Percentiles rank a stretch among this genome's conserved stretches.
phyloP scores from a whole-genome alignment of 2,113 vertebrate species.

The Tachysurus vachellii region DNA sequence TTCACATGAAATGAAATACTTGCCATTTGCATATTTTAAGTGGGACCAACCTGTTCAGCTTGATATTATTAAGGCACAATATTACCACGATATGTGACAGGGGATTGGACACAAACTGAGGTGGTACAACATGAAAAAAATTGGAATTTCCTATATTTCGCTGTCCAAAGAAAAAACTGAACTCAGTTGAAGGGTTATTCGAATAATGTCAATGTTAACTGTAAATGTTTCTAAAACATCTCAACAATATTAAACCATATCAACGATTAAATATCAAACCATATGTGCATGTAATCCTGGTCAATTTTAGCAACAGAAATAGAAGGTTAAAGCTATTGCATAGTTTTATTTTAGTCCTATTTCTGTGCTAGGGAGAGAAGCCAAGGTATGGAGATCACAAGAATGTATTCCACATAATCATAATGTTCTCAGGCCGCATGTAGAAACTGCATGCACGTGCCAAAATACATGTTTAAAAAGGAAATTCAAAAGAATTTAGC shows the following conservation, averaged over 20 bases:
- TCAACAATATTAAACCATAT: background rate
- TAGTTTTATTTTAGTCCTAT: slow-evolving; percentile 13
- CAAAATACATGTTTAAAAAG: slow-evolving; percentile 37
- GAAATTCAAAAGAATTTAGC: slow-evolving; percentile 34
- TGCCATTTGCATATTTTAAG: no score
- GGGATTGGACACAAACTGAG: background rate
- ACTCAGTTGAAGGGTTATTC: background rate
- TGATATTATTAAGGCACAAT: background rate
- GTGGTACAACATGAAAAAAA: slow-evolving; percentile 1
- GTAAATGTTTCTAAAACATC: background rate
- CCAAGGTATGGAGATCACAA: slow-evolving; percentile 29
- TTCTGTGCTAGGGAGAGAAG: slow-evolving; percentile 15
- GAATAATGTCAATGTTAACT: background rate
- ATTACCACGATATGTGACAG: background rate
- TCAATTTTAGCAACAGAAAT: background rate
- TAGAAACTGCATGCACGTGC: background rate
- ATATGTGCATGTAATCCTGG: background rate
- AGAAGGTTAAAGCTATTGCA: background rate
- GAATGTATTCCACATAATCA: slow-evolving; percentile 29
- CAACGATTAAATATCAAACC: background rate
- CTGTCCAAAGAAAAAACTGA: background rate
- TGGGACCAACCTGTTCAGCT: background rate
- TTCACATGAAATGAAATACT: background rate
- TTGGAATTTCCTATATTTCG: background rate
- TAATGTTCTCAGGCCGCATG: slow-evolving; percentile 19